Percentiles rank a stretch among this genome's conserved stretches.
These are phyloP conservation scores for Toxotes lorentzi DNA, from an alignment of 2,797 vertebrate species.

Conservation along the genomic window DNA sequence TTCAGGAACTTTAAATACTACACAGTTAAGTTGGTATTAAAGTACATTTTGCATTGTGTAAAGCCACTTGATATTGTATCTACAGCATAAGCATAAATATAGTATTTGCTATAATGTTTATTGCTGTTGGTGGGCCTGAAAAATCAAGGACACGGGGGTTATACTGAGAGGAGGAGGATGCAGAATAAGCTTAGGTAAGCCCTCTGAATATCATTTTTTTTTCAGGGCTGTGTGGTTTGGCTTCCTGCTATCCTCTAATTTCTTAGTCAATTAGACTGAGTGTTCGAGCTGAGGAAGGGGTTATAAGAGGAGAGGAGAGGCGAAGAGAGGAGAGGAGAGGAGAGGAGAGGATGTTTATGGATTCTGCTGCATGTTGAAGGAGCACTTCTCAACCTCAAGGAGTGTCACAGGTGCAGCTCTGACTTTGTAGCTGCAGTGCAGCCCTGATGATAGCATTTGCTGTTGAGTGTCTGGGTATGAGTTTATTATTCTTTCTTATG, in stretches of 20 bases:
- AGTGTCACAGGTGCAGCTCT: constrained; percentile 61
- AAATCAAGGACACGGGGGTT: constrained; percentile 36
- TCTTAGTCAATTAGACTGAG: constrained; percentile 64
- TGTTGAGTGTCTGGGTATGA: constrained; percentile 33
- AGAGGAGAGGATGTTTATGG: constrained; percentile 38
- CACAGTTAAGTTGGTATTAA: neutral
- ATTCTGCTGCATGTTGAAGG: constrained; percentile 45
- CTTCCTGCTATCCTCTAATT: constrained; percentile 60
- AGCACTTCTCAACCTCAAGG: constrained; percentile 44
- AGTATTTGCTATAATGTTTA: neutral
- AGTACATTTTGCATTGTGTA: neutral
- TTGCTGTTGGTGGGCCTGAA: constrained; percentile 1
- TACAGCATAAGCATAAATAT: neutral
- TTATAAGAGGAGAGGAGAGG: constrained; percentile 30
- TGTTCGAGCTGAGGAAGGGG: constrained; percentile 53
- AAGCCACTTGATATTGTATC: neutral
- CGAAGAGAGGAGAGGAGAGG: constrained; percentile 18
- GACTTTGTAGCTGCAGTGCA: constrained; percentile 15
- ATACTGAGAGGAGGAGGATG: constrained; percentile 20
- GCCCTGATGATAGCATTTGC: constrained; percentile 43
- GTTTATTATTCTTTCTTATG: constrained; percentile 15
- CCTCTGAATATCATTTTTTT: constrained; percentile 23
- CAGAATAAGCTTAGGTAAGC: constrained; percentile 48
- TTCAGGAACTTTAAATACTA: neutral
- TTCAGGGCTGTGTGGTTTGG: constrained; percentile 22